Evolutionary conservation across 2,113 vertebrate species (phyloP).

Genomic region (Origma solitaria): DNA sequence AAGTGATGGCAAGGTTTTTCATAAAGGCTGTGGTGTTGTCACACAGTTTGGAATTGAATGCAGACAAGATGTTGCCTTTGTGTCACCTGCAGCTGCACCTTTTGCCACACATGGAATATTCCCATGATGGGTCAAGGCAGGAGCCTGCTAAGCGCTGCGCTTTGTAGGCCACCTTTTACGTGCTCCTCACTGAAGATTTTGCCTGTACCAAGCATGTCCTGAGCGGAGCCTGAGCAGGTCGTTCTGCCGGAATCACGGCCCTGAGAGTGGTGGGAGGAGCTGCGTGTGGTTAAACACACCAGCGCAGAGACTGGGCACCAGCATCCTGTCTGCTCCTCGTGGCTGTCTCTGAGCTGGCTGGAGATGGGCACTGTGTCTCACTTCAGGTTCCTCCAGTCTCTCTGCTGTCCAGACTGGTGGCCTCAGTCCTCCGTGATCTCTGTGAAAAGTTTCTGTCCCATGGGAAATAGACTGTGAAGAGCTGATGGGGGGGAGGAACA

Average conservation of each 20-base stretch:
- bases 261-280: not conserved
- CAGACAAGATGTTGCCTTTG: not conserved
- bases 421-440: not conserved
- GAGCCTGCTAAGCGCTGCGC: not conserved
- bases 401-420: not conserved
- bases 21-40: not conserved
- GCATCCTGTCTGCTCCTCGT: not conserved
- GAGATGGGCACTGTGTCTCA: not conserved
- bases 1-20: not conserved
- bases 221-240: not conserved
- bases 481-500: not conserved
- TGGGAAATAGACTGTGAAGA: not conserved
- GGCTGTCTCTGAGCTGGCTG: not conserved
- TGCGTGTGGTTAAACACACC: fast-evolving
- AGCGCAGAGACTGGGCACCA: not conserved
- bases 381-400: not conserved
- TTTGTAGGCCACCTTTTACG: not conserved
- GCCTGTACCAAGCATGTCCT: not conserved
- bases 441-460: not conserved
- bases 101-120: not conserved
- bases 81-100: not conserved
- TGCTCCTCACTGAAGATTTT: not conserved
- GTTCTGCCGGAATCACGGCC: not conserved
- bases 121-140: not conserved
- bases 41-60: not conserved